Evolutionary conservation across 2,113 vertebrate genomes (phyloP), one percentile per base, ranked within the genome.

Genomic region (Chaetura pelagica): DNA sequence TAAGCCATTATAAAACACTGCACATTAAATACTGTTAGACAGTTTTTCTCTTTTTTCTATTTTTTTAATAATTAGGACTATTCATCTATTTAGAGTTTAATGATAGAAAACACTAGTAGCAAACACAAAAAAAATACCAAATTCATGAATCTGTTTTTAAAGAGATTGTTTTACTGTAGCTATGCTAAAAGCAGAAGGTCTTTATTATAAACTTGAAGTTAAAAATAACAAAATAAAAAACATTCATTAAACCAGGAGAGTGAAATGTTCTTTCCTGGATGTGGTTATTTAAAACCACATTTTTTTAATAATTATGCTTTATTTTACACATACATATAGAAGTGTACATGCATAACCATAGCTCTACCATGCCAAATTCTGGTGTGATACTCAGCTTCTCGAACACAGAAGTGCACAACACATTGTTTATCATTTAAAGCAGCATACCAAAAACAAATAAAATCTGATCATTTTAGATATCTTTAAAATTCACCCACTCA

Each of bases 371-470:
- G 40, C 15, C 48, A 49, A 84, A 5, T 61, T 81, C 49, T 63
- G 21, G 75, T 44, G 40, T 4, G 8, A 61, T 22, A 13, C 12
- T 63, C 26, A 87, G 14, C 38, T 87, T 84, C n/a, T 30, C 64
- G 24, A 74, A 59, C 13, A 42, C 0, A 55, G n/a, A 86, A 34
- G 5, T 3, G 3, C 34, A 40, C 34, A 81, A 35, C 17, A 55
- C 9, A 51, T 10, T 54, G 17, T 12, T 64, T 61, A 89, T 92
- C 48, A 93, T 94, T 97, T 93, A 95, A 74, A 38, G 91, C 52
- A 89, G 90, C 21, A 76, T 79, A 84, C 93, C 67, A 87, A 94
- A 93, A 71, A 35, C 13, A 90, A 91, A 82, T 22, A 87, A 73
- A 86, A 69, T 73, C 6, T 23, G 75, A 51, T 26, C 3, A 52